Evolutionary conservation across 2,113 vertebrate genomes (phyloP).

Genomic region (Spizaetus ornatus): DNA sequence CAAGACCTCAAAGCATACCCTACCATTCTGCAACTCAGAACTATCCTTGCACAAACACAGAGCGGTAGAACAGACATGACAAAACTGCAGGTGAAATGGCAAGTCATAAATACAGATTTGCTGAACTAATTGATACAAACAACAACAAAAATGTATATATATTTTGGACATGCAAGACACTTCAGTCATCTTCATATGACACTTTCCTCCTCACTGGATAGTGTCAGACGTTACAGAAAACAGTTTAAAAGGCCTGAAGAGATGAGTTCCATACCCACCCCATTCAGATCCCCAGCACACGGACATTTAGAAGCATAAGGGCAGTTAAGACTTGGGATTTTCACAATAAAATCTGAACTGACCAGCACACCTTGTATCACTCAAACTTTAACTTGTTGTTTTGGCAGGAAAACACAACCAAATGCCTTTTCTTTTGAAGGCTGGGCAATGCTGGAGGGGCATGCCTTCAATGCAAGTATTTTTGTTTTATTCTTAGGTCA

Average conservation of each 20-base stretch:
- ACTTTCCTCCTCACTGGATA: background rate
- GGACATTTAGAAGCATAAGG: background rate
- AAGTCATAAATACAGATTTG: background rate
- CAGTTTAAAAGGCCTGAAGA: fast-evolving
- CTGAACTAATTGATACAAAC: background rate
- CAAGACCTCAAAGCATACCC: background rate
- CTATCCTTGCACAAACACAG: background rate
- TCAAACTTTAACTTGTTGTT: background rate
- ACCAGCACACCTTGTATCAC: background rate
- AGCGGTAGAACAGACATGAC: background rate
- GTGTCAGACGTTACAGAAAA: background rate
- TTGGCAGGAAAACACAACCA: background rate
- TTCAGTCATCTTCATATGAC: background rate
- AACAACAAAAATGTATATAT: no score
- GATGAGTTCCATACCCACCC: background rate
- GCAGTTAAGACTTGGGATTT: background rate
- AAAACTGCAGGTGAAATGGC: background rate
- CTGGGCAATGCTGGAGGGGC: background rate
- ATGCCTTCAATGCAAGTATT: background rate
- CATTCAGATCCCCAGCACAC: background rate
- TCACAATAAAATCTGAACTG: fast-evolving
- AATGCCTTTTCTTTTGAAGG: background rate
- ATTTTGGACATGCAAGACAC: background rate
- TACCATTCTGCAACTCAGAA: background rate
- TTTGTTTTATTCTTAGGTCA: background rate